These are phyloP conservation scores for Archocentrus centrarchus DNA, from an alignment of 2,113 vertebrate species.

Conservation along the genomic window DNA sequence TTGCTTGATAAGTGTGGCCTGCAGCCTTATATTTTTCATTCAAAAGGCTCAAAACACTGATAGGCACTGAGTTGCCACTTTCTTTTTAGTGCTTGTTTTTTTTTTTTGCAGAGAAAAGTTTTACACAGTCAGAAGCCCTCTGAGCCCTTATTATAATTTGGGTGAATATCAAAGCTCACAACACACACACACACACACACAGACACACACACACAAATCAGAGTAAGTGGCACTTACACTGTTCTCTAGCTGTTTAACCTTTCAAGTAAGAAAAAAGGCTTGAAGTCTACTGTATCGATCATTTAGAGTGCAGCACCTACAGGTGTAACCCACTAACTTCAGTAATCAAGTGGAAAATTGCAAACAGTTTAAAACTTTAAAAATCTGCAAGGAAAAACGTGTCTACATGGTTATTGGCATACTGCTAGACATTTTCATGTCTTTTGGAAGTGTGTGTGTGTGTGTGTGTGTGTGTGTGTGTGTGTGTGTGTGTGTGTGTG, in stretches of 20 bases:
- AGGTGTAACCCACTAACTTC: neutral
- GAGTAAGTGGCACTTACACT: neutral
- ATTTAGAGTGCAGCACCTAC: neutral
- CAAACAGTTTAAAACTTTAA: neutral
- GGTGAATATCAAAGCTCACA: neutral
- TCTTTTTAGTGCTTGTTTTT: neutral
- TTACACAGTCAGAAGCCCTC: neutral
- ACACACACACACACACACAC: neutral
- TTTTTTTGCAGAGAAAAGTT: neutral
- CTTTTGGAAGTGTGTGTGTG: too few relatives aligned
- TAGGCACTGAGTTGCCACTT: neutral
- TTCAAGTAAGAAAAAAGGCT: neutral
- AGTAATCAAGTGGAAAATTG: neutral
- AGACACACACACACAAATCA: neutral
- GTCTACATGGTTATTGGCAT: neutral
- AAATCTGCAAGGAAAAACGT: neutral
- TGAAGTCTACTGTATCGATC: neutral
- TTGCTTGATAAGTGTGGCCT: neutral
- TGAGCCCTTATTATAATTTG: fast-evolving
- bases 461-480: too few relatives aligned
- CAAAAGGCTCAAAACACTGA: neutral
- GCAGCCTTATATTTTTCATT: neutral
- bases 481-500: too few relatives aligned
- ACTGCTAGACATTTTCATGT: too few relatives aligned
- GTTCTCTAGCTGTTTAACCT: neutral